phyloP scores from a whole-genome alignment of 2,888 invertebrate species.

The Tenthredo mesomela region DNA sequence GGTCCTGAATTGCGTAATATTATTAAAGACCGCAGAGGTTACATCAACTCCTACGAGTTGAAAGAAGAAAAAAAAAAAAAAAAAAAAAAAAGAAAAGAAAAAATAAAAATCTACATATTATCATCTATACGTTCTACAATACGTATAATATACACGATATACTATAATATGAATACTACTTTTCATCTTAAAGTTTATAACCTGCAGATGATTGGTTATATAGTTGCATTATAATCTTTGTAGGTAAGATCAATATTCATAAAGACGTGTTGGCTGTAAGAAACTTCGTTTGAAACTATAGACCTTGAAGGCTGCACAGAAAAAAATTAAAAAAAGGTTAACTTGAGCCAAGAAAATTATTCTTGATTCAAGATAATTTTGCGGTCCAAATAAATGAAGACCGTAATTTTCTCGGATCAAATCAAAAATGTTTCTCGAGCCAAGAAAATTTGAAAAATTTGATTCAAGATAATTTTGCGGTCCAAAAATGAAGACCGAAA shows the following conservation, averaged over 20 bases:
- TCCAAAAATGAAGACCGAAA: too few relatives aligned
- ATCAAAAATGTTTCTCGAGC: too few relatives aligned
- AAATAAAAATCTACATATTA: neutral
- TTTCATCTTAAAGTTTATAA: neutral
- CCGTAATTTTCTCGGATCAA: too few relatives aligned
- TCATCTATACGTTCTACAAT: neutral
- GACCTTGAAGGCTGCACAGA: too few relatives aligned
- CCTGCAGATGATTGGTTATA: neutral
- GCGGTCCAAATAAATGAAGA: too few relatives aligned
- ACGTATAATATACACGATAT: neutral
- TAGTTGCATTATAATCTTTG: neutral
- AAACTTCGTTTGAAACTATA: neutral
- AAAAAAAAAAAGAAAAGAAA: neutral
- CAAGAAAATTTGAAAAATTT: too few relatives aligned
- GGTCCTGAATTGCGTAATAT: conserved; percentile 41
- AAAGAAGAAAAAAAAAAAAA: neutral
- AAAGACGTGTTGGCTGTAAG: neutral
- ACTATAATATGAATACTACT: neutral
- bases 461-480: too few relatives aligned
- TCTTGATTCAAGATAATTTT: too few relatives aligned
- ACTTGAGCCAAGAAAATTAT: too few relatives aligned
- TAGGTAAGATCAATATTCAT: neutral
- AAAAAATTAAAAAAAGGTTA: too few relatives aligned
- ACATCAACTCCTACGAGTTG: conserved; percentile 1
- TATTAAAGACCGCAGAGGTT: conserved; percentile 10